Evolutionary conservation across 2,797 vertebrate species (phyloP), one percentile per base, ranked within the genome.

Genomic region (Neosalanx taihuensis): DNA sequence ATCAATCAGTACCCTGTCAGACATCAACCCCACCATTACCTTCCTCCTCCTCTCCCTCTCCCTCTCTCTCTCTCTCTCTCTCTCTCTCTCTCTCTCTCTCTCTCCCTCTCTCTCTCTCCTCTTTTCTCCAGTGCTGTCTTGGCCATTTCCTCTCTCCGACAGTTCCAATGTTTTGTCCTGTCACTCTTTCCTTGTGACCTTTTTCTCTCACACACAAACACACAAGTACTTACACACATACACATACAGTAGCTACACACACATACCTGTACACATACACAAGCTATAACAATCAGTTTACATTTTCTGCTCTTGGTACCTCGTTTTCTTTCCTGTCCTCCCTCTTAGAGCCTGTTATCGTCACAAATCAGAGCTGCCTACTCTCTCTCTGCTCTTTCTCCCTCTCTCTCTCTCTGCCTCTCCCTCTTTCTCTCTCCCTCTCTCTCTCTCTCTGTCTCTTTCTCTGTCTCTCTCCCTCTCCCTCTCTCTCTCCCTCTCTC

Each of bases 191-290:
- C 20, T 33, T 64, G 6, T 23, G 41, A n/a, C 5, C 31, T 35
- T 18, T 10, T 20, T 64, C 37, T 69, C 37, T 59, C 41, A 61
- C 26, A 70, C 10, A 35, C 72, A 64, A 59, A 37, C 37, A 59
- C 12, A 41, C 41, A 41, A 41, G 3, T 12, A 41, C 10, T 12
- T 41, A 12, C 41, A 41, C 41, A 41, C 41, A 41, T 12, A 41
- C 3, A 41, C 41, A 26, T 26, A 26, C 23, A 26, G 23, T 26
- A 26, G 23, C 41, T 41, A 41, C 41, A 41, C 41, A 41, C 41
- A 41, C 41, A 41, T 10, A 41, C 41, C 3, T 41, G 41, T 41
- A 41, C 41, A 41, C 41, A 41, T 49, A 67, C 33, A 64, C 67
- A 60, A 56, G 41, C 53, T 33, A 29, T 18, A 63, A 53, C 35